Evolutionary conservation across 2,797 vertebrate species (phyloP).

Genomic region (Gastrophryne carolinensis): DNA sequence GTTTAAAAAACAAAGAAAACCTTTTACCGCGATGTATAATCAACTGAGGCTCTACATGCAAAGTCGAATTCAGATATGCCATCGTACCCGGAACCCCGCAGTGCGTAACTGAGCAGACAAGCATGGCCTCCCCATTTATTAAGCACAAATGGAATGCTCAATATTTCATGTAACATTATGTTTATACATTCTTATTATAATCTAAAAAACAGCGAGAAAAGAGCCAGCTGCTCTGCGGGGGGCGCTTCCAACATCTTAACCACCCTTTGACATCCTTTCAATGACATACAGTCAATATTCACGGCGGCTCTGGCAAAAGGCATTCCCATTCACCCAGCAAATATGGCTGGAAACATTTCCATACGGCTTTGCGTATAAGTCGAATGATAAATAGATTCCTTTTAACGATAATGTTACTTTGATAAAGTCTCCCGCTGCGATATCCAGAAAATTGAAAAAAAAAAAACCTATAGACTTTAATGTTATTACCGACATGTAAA

Average conservation of each 20-base stretch:
- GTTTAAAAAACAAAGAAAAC: too few species aligned
- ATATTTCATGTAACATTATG: too few species aligned
- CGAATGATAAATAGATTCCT: background rate
- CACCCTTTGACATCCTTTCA: background rate
- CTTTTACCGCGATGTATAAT: too few species aligned
- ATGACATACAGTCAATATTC: conserved; percentile 17
- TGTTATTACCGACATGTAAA: conserved; percentile 7
- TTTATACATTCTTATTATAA: too few species aligned
- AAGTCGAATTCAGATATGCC: too few species aligned
- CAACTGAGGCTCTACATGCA: too few species aligned
- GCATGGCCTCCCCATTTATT: too few species aligned
- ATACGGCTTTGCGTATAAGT: background rate
- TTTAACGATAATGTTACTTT: background rate
- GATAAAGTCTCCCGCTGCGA: conserved; percentile 9
- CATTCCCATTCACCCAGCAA: conserved; percentile 3
- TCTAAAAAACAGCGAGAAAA: too few species aligned
- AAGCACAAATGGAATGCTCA: too few species aligned
- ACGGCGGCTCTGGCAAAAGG: background rate
- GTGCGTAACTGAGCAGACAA: too few species aligned
- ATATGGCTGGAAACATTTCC: conserved; percentile 2
- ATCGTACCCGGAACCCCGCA: too few species aligned
- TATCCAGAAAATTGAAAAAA: background rate
- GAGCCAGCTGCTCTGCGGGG: background rate
- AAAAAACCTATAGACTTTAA: background rate
- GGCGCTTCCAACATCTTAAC: background rate